Conservation (phyloP, 2,113 vertebrate species). For the Sinosuthora webbiana region DNA sequence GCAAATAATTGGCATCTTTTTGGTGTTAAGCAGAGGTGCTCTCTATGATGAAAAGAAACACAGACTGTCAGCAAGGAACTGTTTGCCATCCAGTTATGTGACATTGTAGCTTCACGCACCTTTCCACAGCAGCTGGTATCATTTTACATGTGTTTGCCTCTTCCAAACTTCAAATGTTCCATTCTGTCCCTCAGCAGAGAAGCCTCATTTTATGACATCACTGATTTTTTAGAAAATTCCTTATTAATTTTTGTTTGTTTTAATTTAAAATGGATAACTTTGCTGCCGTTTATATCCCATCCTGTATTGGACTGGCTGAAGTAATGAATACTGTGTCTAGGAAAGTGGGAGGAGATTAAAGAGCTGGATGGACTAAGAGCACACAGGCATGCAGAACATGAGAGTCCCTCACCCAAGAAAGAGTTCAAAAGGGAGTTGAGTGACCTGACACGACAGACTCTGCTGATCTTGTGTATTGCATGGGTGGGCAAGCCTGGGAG, state of each 20-base stretch:
- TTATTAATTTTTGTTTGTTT: background rate
- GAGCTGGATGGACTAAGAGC: background rate
- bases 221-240: background rate
- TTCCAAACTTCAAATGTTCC: background rate
- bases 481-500: background rate
- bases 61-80: background rate
- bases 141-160: background rate
- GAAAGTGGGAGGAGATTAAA: background rate
- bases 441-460: background rate
- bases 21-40: background rate
- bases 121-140: background rate
- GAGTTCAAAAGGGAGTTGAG: background rate
- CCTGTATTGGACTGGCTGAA: background rate
- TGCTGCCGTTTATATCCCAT: background rate
- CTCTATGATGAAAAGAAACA: background rate
- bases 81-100: fast-evolving
- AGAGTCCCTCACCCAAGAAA: background rate
- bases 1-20: background rate
- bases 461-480: fast-evolving
- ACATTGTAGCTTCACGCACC: background rate
- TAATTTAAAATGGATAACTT: background rate
- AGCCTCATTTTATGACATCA: background rate
- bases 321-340: background rate
- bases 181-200: background rate
- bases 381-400: fast-evolving